phyloP scores from a whole-genome alignment of 2,113 vertebrate genomes.

The Chlamydotis undulata region DNA sequence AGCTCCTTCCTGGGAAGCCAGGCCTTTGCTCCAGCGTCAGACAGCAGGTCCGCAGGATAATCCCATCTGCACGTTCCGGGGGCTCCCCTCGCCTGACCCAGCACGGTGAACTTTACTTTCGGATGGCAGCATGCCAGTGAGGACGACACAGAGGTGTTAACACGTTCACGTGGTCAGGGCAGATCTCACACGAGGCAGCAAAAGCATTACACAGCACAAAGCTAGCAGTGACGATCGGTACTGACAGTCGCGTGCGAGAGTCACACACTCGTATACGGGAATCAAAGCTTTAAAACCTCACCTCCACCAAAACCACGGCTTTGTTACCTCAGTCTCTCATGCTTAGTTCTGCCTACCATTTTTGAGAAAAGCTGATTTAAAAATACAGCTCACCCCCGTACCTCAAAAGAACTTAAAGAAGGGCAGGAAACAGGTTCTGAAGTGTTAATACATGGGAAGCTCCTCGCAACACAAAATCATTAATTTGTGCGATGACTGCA shows the following conservation, averaged over 20 bases:
- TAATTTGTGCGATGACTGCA: constrained; percentile 42
- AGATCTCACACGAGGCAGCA: not conserved
- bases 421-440: not conserved
- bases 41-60: not conserved
- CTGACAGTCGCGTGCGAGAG: not conserved
- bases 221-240: rapidly evolving
- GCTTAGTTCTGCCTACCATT: not conserved
- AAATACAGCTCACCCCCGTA: not conserved
- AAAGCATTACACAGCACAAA: not conserved
- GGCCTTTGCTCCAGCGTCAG: not conserved
- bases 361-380: not conserved
- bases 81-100: rapidly evolving
- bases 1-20: not conserved
- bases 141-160: no score
- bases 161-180: rapidly evolving
- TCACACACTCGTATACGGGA: not conserved
- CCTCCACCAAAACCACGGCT: not conserved
- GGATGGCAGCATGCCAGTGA: not conserved
- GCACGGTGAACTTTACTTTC: rapidly evolving
- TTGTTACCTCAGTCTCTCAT: not conserved
- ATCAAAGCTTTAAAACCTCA: not conserved
- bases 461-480: not conserved
- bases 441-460: constrained; percentile 1
- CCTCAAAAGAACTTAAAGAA: not conserved
- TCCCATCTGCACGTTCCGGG: not conserved